Evolutionary conservation across 1,140 invertebrate genomes (phyloP).

Genomic region (Zophobas atratus): DNA sequence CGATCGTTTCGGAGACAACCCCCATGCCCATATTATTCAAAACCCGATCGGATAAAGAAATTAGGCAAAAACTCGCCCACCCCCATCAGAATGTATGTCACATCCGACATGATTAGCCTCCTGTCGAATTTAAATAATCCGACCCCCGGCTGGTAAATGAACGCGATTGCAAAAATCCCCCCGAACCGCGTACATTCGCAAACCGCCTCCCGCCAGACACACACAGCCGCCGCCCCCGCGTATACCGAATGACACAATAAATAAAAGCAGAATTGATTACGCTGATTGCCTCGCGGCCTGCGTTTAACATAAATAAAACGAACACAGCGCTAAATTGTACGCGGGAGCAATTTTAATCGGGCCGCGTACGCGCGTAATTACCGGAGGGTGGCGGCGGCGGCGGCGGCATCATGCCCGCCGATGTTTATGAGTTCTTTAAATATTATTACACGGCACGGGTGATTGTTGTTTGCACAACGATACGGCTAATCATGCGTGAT

Average conservation of each 20-base stretch:
- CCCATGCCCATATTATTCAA: no score
- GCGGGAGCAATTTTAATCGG: conserved; percentile 59
- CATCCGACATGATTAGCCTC: conserved; percentile 23
- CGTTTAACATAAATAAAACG: conserved; percentile 63
- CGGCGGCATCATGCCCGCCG: conserved; percentile 25
- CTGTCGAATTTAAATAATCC: conserved; percentile 32
- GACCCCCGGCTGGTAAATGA: conserved; percentile 1
- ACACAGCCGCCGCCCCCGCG: background rate
- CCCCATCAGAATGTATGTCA: conserved; percentile 17
- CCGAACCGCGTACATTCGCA: background rate
- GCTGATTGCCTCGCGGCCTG: conserved; percentile 60
- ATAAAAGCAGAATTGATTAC: conserved; percentile 64
- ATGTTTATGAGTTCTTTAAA: conserved; percentile 55
- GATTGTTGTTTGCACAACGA: conserved; percentile 52
- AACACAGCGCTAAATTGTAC: conserved; percentile 52
- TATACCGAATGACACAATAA: conserved; percentile 55
- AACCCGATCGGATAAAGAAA: background rate
- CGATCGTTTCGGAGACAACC: no score
- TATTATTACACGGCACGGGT: conserved; percentile 54
- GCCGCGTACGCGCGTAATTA: conserved; percentile 49
- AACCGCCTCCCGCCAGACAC: no score
- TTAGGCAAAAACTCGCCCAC: background rate
- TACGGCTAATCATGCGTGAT: conserved; percentile 47
- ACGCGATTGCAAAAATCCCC: conserved; percentile 37
- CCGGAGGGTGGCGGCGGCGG: conserved; percentile 28